Base-by-base conservation (phyloP, 2,888 invertebrate species). In the Apodemia zela region DNA sequence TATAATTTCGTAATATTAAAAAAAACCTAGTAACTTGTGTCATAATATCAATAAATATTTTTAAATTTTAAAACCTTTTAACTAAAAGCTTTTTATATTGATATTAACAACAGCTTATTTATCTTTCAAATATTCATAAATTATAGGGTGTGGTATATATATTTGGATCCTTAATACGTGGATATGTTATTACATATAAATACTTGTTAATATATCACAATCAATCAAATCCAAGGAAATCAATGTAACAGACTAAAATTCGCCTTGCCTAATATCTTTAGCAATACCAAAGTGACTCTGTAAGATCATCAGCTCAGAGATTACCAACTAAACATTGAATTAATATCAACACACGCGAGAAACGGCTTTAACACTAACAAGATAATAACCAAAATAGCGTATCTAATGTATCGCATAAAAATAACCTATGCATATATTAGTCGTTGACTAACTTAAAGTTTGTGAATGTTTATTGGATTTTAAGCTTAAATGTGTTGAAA, bases 151-250 rank as follows among this genome's bases (percentile, higher is more conserved):
- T 15, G 42, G 42, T 42, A 4, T 5, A 5, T 1, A 15, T 15
- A 42, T 15, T 42, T 42, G 5, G 38, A 10, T 38, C 11, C 29
- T 10, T 38, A 38, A 10, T 38, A 38, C 3, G 10, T 38, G 11
- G 42, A 42, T 15, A 38, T 42, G 0, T 15, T 15, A 21, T 21
- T 59, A 59, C 54, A 47, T 59, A 51, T 60, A 33, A 59, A 59
- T 35, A 60, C 35, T 54, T 47, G 58, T 59, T 15, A 33, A 42
- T 33, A 38, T 45, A 62, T 21, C 13, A 51, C 42, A 47, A 54
- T 21, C 54, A 54, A 59, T n/a, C 59, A 38, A 59, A 60, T 17
- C 54, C 54, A 54, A 54, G 54, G 54, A 54, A 54, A 54, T 25
- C 57, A 17, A 29, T 29, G 62, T 47, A 62, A 63, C 15, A 58